These are phyloP conservation scores for Anthonomus grandis DNA, from an alignment of 1,140 invertebrate genomes.

Conservation along the genomic window DNA sequence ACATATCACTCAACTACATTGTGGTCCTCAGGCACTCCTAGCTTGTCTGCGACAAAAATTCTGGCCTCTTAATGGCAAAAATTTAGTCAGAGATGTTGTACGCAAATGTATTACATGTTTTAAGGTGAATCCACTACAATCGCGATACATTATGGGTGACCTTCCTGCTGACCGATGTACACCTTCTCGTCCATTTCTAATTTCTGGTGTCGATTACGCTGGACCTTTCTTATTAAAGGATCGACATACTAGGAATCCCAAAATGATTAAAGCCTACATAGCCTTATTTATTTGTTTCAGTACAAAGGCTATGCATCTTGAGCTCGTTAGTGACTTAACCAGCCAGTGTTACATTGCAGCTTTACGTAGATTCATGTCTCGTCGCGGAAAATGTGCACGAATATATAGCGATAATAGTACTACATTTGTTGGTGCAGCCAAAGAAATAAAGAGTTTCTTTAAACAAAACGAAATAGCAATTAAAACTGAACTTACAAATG, in stretches of 20 bases:
- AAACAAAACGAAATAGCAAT: slow-evolving; percentile 24
- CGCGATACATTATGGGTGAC: slow-evolving; percentile 12
- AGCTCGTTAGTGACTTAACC: not conserved
- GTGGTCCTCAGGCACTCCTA: slow-evolving; percentile 33
- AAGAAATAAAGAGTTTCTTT: slow-evolving; percentile 9
- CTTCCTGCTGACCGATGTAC: not conserved
- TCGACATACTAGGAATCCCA: not conserved
- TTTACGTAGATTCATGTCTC: slow-evolving; percentile 5
- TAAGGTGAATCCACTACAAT: slow-evolving; percentile 15
- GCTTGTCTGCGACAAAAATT: slow-evolving; percentile 29
- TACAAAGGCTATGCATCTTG: slow-evolving; percentile 7
- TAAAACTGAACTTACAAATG: not conserved
- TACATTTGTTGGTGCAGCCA: slow-evolving; percentile 19
- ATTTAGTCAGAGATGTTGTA: not conserved
- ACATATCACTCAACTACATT: slow-evolving; percentile 36
- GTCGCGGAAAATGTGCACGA: not conserved
- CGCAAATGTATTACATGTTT: slow-evolving; percentile 30
- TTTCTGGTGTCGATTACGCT: not conserved
- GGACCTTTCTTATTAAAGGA: slow-evolving; percentile 9
- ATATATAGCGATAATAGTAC: slow-evolving; percentile 25
- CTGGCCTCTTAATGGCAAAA: slow-evolving; percentile 9
- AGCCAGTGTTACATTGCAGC: not conserved
- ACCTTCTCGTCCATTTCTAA: not conserved
- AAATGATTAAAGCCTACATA: slow-evolving; percentile 8
- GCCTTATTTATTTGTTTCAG: slow-evolving; percentile 9